These are phyloP conservation scores for Apogon talboti DNA, from an alignment of 2,797 vertebrate genomes.

Conservation along the genomic window DNA sequence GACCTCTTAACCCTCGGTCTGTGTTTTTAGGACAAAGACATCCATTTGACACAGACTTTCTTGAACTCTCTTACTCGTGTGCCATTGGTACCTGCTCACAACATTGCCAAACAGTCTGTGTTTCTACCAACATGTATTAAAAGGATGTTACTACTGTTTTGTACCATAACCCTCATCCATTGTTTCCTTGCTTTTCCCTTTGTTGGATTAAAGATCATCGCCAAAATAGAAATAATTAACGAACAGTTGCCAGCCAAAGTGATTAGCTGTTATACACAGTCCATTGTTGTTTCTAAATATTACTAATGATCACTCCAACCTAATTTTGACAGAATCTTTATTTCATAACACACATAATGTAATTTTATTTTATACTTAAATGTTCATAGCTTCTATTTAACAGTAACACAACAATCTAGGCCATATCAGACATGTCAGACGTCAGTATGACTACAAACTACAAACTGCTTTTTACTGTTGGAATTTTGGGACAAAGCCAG, in stretches of 20 bases:
- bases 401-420: neutral
- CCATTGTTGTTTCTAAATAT: slow-evolving; percentile 40
- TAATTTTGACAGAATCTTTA: neutral
- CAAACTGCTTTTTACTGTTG: neutral
- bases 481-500: neutral
- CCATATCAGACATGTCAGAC: neutral
- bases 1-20: slow-evolving; percentile 1
- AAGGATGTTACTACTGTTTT: slow-evolving; percentile 23
- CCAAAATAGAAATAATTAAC: slow-evolving; percentile 35
- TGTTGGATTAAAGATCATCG: slow-evolving; percentile 45
- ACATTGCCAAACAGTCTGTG: slow-evolving; percentile 3
- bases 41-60: slow-evolving; percentile 8
- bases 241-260: slow-evolving; percentile 47
- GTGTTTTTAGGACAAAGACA: slow-evolving; percentile 31
- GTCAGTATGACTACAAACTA: neutral
- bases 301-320: neutral
- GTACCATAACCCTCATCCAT: slow-evolving; percentile 24
- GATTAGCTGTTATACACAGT: slow-evolving; percentile 48
- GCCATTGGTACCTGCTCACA: slow-evolving; percentile 13
- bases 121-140: slow-evolving; percentile 6
- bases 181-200: slow-evolving; percentile 42
- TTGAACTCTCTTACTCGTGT: slow-evolving; percentile 16
- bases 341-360: slow-evolving; percentile 10
- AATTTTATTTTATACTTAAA: slow-evolving; percentile 6
- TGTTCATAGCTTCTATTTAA: neutral